A percentile compares a stretch with the other conserved stretches of the same genome.
These are phyloP conservation scores for Eupelmus urozonus DNA, from an alignment of 2,888 invertebrate genomes.

Conservation along the genomic window DNA sequence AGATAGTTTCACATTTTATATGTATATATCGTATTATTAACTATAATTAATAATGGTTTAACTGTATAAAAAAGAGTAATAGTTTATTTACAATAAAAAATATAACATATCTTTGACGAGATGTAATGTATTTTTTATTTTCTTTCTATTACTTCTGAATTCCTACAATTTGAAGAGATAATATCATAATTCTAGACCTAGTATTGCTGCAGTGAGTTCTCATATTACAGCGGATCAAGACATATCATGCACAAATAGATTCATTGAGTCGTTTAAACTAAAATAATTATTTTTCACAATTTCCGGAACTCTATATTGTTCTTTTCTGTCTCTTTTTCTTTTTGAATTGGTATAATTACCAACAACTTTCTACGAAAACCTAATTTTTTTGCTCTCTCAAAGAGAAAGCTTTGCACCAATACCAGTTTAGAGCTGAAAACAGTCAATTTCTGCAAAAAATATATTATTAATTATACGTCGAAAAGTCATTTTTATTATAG, in stretches of 20 bases:
- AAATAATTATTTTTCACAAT: background rate
- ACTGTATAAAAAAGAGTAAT: constrained; percentile 6
- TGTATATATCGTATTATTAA: background rate
- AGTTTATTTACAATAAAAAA: constrained; percentile 15
- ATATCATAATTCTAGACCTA: constrained; percentile 1
- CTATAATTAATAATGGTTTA: too few species aligned
- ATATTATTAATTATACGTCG: constrained; percentile 9
- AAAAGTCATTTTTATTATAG: constrained; percentile 6
- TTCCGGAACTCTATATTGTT: background rate
- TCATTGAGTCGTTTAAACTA: background rate
- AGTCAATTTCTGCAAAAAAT: constrained; percentile 4
- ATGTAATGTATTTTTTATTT: background rate
- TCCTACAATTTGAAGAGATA: constrained; percentile 8
- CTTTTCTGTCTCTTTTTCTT: constrained; percentile 3
- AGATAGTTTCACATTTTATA: constrained; percentile 1
- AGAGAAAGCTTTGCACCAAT: too few species aligned
- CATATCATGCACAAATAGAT: constrained; percentile 8
- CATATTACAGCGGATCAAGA: constrained; percentile 2
- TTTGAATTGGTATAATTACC: too few species aligned
- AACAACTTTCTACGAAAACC: too few species aligned
- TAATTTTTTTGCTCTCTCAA: too few species aligned
- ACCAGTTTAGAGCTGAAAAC: background rate
- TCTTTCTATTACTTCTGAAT: constrained; percentile 11
- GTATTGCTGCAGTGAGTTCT: too few species aligned
- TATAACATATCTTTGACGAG: constrained; percentile 20